Conservation (phyloP, 1,140 invertebrate species). For the Melipona quadrifasciata region DNA sequence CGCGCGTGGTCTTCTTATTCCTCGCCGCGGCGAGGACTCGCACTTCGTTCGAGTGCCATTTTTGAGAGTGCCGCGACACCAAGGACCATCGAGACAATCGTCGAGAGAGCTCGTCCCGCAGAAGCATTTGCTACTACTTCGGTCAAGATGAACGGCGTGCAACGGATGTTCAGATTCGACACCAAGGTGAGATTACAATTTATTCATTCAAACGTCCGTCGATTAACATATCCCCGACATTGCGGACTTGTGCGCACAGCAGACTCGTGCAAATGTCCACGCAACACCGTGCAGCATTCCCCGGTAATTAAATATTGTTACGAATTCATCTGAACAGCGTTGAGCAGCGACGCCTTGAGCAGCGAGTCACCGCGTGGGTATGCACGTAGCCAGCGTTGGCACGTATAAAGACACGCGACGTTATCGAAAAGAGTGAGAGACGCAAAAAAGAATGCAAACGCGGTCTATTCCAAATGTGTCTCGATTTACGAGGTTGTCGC, state of each 20-base stretch:
- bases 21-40: background rate
- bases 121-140: background rate
- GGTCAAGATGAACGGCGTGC: slow-evolving; percentile 68
- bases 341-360: background rate
- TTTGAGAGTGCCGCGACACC: background rate
- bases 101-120: background rate
- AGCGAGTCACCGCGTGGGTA: too few relatives aligned
- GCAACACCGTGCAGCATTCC: background rate
- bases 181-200: slow-evolving; percentile 57
- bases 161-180: slow-evolving; percentile 62
- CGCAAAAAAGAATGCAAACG: too few relatives aligned
- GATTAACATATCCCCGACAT: background rate
- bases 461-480: background rate
- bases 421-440: background rate
- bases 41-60: background rate
- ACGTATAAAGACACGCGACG: background rate
- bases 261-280: background rate
- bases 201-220: background rate
- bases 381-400: background rate
- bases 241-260: background rate
- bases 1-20: background rate
- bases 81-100: background rate
- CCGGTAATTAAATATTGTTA: slow-evolving; percentile 5
- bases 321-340: slow-evolving; percentile 10
- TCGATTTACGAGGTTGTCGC: slow-evolving; percentile 42